phyloP scores from a whole-genome alignment of 2,888 invertebrate species.

The Yponomeuta malinellus region DNA sequence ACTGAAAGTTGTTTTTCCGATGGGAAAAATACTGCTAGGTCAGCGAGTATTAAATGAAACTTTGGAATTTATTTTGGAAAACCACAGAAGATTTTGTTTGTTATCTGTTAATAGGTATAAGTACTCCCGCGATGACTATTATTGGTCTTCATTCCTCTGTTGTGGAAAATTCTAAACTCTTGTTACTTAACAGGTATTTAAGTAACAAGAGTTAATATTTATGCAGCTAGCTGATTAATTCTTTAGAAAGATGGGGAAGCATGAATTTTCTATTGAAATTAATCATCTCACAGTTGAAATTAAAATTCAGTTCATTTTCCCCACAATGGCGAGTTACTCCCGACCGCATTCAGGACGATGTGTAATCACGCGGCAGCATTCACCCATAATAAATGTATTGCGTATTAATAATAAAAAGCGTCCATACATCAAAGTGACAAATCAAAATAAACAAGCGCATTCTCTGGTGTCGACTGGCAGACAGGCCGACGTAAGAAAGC shows the following conservation, averaged over 20 bases:
- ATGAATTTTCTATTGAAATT: neutral
- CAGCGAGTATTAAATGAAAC: too few relatives aligned
- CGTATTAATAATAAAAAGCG: conserved; percentile 40
- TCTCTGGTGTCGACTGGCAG: conserved; percentile 30
- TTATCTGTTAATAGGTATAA: too few relatives aligned
- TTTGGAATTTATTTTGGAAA: too few relatives aligned
- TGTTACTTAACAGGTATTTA: too few relatives aligned
- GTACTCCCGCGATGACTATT: too few relatives aligned
- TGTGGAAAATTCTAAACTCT: too few relatives aligned
- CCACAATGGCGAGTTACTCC: neutral
- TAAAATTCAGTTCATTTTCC: conserved; percentile 4
- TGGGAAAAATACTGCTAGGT: too few relatives aligned
- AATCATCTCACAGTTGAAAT: neutral
- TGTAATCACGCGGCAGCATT: conserved; percentile 45
- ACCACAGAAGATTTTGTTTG: too few relatives aligned
- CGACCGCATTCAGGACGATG: conserved; percentile 11
- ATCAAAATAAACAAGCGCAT: conserved; percentile 70
- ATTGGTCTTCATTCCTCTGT: too few relatives aligned
- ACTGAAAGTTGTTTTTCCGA: too few relatives aligned
- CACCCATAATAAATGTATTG: conserved; percentile 49
- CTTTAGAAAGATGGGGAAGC: neutral
- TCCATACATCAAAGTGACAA: conserved; percentile 68
- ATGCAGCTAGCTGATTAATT: too few relatives aligned
- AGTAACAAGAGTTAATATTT: too few relatives aligned
- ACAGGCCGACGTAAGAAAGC: conserved; percentile 48